Evolutionary conservation across 2,888 invertebrate species (phyloP).

Genomic region (Scaptomyza cyrtandrae): DNA sequence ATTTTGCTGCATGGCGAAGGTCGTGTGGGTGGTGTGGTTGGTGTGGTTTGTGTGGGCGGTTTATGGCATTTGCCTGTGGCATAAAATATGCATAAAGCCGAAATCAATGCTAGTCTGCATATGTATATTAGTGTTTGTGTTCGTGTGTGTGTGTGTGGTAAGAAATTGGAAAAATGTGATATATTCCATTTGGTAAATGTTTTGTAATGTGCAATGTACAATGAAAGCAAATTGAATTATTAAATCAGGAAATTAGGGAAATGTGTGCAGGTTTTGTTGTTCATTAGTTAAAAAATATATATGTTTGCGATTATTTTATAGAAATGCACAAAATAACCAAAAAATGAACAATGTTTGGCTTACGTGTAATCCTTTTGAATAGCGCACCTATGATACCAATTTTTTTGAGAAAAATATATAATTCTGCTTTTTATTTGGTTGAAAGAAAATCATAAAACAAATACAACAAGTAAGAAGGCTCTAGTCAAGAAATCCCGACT

Average conservation of each 20-base stretch:
- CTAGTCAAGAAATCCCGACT: too few relatives aligned
- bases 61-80: slow-evolving; percentile 35
- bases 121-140: background rate
- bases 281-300: background rate
- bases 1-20: slow-evolving; percentile 60
- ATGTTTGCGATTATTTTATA: background rate
- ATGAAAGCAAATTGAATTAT: slow-evolving; percentile 68
- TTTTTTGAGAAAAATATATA: background rate
- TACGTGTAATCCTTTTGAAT: background rate
- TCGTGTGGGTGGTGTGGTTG: slow-evolving; percentile 68
- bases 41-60: slow-evolving; percentile 19
- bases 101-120: slow-evolving; percentile 59
- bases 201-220: slow-evolving; percentile 54
- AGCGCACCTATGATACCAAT: background rate
- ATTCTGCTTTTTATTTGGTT: background rate
- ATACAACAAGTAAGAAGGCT: too few relatives aligned
- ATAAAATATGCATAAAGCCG: slow-evolving; percentile 60
- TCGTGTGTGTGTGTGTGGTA: slow-evolving; percentile 14
- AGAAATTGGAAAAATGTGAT: slow-evolving; percentile 63
- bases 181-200: slow-evolving; percentile 63
- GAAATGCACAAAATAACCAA: background rate
- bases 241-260: slow-evolving; percentile 31
- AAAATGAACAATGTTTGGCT: background rate
- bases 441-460: too few relatives aligned
- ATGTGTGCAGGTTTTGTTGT: too few relatives aligned